Evolutionary conservation across 2,797 vertebrate species (phyloP), one percentile per base, ranked within the genome.

Genomic region (Leptatherina wallacei): DNA sequence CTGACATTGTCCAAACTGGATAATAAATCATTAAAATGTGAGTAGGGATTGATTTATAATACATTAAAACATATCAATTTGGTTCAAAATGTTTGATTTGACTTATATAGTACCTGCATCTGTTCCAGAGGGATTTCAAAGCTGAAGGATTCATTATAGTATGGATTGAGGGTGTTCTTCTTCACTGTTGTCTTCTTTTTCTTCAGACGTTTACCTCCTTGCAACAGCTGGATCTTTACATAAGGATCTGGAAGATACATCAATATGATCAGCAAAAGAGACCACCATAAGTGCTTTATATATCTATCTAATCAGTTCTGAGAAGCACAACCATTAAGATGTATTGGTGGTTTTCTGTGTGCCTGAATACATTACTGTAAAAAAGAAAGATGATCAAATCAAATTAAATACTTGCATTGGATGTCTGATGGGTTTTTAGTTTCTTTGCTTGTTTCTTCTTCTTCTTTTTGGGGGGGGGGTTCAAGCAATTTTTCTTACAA

Each of bases 101-200:
- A 56, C 20, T 61, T 70, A 29, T 29, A 63, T 27, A 40, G 6
- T 91, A 99, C 98, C 98, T 99, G 98, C 90, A 99, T 99, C 90
- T 98, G 97, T 85, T 99, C 98, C 49, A 98, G 95, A 2, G 98
- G 98, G 82, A 99, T 98, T 93, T 99, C 98, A 69, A 99, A 99
- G 94, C 98, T 99, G 95, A 99, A 99, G 52, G 98, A 99, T 72
- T 99, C 98, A 0, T 99, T 99, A 79, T 98, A 99, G 82, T 99
- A 99, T 0, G 98, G 98, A 78, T 99, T 99, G 73, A 99, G 85
- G 0, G 97, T 99, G 93, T 99, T 99, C 93, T 99, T 99, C 91
- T 99, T 99, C 84, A 99, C 98, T 0, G 97, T 99, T 0, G 98
- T 99, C 93, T 99, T 99, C 95, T 99, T 99, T 90, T 99, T 99